phyloP scores from a whole-genome alignment of 2,113 vertebrate species.

The Platysteira castanea region DNA sequence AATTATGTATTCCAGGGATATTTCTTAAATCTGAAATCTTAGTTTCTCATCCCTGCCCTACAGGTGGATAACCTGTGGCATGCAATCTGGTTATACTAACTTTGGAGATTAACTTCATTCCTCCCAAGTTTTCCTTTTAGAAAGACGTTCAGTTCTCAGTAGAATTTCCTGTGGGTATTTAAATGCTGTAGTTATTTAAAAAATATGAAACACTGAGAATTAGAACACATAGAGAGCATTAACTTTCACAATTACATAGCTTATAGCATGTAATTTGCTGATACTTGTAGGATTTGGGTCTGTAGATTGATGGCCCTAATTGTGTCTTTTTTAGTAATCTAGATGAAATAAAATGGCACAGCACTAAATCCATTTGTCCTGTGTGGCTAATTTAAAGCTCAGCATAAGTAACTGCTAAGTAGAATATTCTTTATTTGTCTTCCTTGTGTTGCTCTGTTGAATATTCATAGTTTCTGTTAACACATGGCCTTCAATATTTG shows the following conservation, averaged over 20 bases:
- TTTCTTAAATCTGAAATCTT: neutral
- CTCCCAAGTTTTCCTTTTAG: neutral
- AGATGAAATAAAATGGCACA: neutral
- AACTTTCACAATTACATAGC: neutral
- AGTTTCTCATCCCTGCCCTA: neutral
- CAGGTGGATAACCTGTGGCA: neutral
- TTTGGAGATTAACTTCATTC: neutral
- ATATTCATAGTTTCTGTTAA: neutral
- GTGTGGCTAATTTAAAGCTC: constrained; percentile 17
- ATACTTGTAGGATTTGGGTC: constrained; percentile 26
- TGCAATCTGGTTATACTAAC: neutral
- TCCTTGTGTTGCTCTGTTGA: neutral
- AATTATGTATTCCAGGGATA: neutral
- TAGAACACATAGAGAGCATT: constrained; percentile 14
- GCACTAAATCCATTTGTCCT: neutral
- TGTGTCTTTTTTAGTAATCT: neutral
- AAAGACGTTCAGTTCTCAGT: neutral
- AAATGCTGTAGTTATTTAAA: neutral
- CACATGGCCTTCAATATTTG: neutral
- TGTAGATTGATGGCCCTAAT: constrained; percentile 1
- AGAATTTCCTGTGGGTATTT: neutral
- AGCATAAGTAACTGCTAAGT: neutral
- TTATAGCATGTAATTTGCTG: constrained; percentile 7
- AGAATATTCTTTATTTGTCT: neutral
- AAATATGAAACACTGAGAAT: neutral